Evolutionary conservation across 1,140 invertebrate genomes (phyloP), one percentile per base, ranked within the genome.

Genomic region (Thereuonema tuberculata): DNA sequence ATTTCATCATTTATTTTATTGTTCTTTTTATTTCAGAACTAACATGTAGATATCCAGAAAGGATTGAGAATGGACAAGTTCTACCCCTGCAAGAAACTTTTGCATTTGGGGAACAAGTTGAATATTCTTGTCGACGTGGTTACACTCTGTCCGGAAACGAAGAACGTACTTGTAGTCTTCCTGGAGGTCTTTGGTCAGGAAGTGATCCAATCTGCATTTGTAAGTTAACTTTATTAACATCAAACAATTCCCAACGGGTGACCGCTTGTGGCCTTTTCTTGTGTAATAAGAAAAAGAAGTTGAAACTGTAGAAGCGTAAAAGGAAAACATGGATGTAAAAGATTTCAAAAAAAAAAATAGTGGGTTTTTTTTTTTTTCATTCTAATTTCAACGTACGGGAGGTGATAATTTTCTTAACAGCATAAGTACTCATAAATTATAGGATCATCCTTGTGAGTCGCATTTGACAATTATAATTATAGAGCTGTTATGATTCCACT

Each of bases 81-180:
- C n/a, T n/a, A n/a, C n/a, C n/a, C n/a, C n/a, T n/a, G n/a, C n/a
- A n/a, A n/a, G n/a, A n/a, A n/a, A n/a, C n/a, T n/a, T n/a, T n/a
- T n/a, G n/a, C n/a, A n/a, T 60, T 29, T 24, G 59, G 59, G 5
- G 59, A 53, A 17, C 23, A 55, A 53, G 43, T 60, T 9, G 3
- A 24, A 25, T 60, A 60, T 54, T 55, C 5, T 9, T 60, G 59
- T 27, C 15, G 3, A 2, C 21, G 27, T 28, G 59, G 59, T 15
- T 54, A 54, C 37, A 37, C n/a, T 2, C 25, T 60, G 17, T 20
- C 54, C 54, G 59, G 59, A 2, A 26, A 52, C 9, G 25, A 12
- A 5, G 24, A 31, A 9, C 56, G 48, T 2, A 53, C 25, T 3
- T 60, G 59, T 26, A 2, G 27, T 2, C 5, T 55, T 21, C 59